Conservation (phyloP, 1,140 invertebrate genomes). For the Pachyrhynchus sulphureomaculatus region DNA sequence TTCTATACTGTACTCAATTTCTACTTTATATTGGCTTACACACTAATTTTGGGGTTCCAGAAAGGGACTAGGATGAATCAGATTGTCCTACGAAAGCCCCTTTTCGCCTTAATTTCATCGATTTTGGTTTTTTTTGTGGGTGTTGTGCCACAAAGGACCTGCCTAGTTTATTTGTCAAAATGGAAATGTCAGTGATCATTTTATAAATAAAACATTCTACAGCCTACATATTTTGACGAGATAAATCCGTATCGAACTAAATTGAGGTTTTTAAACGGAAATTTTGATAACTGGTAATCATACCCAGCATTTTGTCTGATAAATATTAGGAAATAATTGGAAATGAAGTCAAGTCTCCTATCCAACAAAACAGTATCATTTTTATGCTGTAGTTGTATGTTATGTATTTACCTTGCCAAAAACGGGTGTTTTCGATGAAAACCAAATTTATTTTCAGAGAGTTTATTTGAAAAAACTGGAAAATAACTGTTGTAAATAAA, state of each 20-base stretch:
- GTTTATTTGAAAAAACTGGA: too few species aligned
- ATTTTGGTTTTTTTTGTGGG: constrained; percentile 32
- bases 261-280: neutral
- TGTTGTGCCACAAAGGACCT: constrained; percentile 30
- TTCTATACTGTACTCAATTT: constrained; percentile 14
- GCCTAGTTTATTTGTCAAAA: constrained; percentile 31
- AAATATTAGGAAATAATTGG: too few species aligned
- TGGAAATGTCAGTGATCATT: constrained; percentile 25
- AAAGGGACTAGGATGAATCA: neutral
- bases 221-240: neutral
- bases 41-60: neutral
- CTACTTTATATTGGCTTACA: neutral
- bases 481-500: too few species aligned
- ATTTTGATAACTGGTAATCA: neutral
- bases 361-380: too few species aligned
- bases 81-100: neutral
- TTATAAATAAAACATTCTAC: constrained; percentile 24
- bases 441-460: neutral
- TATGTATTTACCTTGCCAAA: too few species aligned
- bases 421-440: neutral
- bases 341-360: too few species aligned
- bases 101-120: constrained; percentile 26
- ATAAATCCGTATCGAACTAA: neutral
- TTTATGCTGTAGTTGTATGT: too few species aligned
- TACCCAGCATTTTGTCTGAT: too few species aligned